These are phyloP conservation scores for Gnathonemus echidnorhynchus DNA, from an alignment of 2,113 vertebrate species.

Conservation along the genomic window DNA sequence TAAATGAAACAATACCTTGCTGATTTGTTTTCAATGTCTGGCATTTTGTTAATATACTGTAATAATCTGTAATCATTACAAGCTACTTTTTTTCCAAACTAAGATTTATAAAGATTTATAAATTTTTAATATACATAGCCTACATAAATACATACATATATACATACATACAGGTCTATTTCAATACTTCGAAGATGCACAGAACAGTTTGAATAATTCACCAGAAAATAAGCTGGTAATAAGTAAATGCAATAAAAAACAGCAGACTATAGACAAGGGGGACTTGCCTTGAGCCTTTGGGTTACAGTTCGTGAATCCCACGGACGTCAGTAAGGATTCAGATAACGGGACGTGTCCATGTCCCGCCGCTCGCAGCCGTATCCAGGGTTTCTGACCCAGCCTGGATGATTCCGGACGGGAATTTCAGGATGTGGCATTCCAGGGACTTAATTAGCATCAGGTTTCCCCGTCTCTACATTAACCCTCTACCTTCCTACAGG, in stretches of 20 bases:
- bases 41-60: neutral
- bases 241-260: neutral
- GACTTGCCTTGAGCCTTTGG: neutral
- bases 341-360: slow-evolving; percentile 37
- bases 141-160: neutral
- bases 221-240: neutral
- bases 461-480: slow-evolving; percentile 61
- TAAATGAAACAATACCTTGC: neutral
- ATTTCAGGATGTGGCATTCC: slow-evolving; percentile 58
- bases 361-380: slow-evolving; percentile 27
- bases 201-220: neutral
- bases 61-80: neutral
- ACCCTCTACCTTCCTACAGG: slow-evolving; percentile 48
- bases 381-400: slow-evolving; percentile 34
- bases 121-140: neutral
- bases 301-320: neutral
- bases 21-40: neutral
- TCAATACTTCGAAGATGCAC: neutral
- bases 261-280: neutral
- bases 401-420: slow-evolving; percentile 41
- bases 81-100: neutral
- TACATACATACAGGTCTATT: neutral
- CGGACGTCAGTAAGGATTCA: slow-evolving; percentile 38
- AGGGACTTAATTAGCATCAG: slow-evolving; percentile 66
- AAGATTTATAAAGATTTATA: neutral